These are phyloP conservation scores for Nixonia krombeini DNA, from an alignment of 1,140 invertebrate genomes.

Conservation along the genomic window DNA sequence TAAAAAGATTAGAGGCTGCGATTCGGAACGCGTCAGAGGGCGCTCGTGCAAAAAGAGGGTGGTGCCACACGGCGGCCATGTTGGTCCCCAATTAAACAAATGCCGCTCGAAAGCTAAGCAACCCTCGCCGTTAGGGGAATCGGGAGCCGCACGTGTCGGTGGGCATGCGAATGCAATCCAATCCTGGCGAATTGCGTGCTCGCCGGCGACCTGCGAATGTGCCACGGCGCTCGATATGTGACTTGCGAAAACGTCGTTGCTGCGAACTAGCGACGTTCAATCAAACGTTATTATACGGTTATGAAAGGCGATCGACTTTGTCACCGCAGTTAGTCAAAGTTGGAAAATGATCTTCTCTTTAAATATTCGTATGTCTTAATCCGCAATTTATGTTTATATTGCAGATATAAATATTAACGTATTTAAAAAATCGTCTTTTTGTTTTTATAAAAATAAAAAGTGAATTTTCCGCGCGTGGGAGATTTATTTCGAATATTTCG, in stretches of 20 bases:
- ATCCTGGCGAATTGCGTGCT: slow-evolving; percentile 6
- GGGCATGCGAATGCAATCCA: slow-evolving; percentile 42
- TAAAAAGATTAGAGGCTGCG: slow-evolving; percentile 8
- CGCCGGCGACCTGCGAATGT: neutral
- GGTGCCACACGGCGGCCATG: slow-evolving; percentile 50
- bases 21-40: slow-evolving; percentile 14
- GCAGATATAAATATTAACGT: too few relatives aligned
- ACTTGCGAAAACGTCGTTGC: neutral
- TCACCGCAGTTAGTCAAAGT: too few relatives aligned
- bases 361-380: too few relatives aligned
- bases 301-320: too few relatives aligned
- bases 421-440: too few relatives aligned
- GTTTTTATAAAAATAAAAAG: too few relatives aligned
- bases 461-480: too few relatives aligned
- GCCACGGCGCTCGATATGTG: neutral
- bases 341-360: too few relatives aligned
- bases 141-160: slow-evolving; percentile 47
- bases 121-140: slow-evolving; percentile 37
- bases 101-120: slow-evolving; percentile 52
- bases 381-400: too few relatives aligned
- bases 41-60: slow-evolving; percentile 19
- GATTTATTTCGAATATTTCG: too few relatives aligned
- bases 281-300: too few relatives aligned
- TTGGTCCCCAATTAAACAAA: slow-evolving; percentile 65
- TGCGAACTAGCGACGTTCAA: too few relatives aligned